These are phyloP conservation scores for Coenonympha glycerion DNA, from an alignment of 2,888 invertebrate species.

Conservation along the genomic window DNA sequence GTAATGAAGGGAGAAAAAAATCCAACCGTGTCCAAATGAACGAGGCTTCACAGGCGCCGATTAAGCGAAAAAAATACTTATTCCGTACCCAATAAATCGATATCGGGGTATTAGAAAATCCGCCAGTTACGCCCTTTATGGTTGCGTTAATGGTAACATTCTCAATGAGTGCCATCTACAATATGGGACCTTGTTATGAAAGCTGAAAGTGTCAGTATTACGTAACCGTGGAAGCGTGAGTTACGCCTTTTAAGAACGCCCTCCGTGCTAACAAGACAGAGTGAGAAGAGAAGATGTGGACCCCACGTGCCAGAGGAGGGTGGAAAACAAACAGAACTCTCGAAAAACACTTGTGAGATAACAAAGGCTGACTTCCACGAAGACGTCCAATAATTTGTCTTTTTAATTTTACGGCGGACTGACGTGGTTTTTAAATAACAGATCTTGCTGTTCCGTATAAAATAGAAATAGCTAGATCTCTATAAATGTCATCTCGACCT, in stretches of 20 bases:
- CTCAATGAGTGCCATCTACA: slow-evolving; percentile 52
- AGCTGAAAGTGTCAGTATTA: slow-evolving; percentile 71
- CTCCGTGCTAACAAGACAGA: slow-evolving; percentile 67
- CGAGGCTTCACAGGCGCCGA: slow-evolving; percentile 62
- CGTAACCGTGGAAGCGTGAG: slow-evolving; percentile 69
- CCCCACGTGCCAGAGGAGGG: slow-evolving; percentile 48
- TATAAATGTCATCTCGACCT: too few species aligned
- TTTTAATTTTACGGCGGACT: slow-evolving; percentile 75
- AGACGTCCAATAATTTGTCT: slow-evolving; percentile 76
- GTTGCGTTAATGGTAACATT: slow-evolving; percentile 53
- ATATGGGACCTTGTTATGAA: slow-evolving; percentile 71
- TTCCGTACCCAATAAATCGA: slow-evolving; percentile 67
- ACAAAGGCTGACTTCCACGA: slow-evolving; percentile 74
- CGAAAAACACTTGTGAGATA: slow-evolving; percentile 76
- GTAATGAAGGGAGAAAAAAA: slow-evolving; percentile 42
- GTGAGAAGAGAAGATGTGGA: slow-evolving; percentile 54
- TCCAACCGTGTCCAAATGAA: slow-evolving; percentile 56
- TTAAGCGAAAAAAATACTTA: slow-evolving; percentile 72
- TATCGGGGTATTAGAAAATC: slow-evolving; percentile 56
- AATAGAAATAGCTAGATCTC: not conserved
- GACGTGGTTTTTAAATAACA: slow-evolving; percentile 69
- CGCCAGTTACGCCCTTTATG: slow-evolving; percentile 68
- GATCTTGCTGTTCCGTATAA: slow-evolving; percentile 21
- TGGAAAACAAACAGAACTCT: slow-evolving; percentile 68
- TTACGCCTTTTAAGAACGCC: slow-evolving; percentile 72